phyloP scores from a whole-genome alignment of 2,888 invertebrate genomes.

The Liopterus haemorrhoidalis region DNA sequence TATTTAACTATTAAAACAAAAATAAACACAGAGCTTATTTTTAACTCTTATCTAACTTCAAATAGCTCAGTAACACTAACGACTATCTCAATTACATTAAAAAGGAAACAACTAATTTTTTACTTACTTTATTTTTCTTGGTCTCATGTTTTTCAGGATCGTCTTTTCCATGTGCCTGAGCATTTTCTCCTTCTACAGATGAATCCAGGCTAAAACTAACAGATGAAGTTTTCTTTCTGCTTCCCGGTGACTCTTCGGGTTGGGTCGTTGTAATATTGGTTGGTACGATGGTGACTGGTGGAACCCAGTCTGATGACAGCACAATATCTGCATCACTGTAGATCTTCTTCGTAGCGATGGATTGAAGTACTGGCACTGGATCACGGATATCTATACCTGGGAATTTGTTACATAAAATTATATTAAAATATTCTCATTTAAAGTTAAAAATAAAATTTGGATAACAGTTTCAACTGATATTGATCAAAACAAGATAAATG shows the following conservation, averaged over 20 bases:
- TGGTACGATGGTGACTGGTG: slow-evolving; percentile 74
- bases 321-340: slow-evolving; percentile 87
- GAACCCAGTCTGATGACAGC: slow-evolving; percentile 80
- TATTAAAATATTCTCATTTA: too few species aligned
- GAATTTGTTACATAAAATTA: too few species aligned
- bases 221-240: slow-evolving; percentile 63
- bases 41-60: too few species aligned
- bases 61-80: too few species aligned
- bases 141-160: slow-evolving; percentile 51
- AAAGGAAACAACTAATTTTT: slow-evolving; percentile 81
- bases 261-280: slow-evolving; percentile 57
- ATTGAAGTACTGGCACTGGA: slow-evolving; percentile 57
- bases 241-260: slow-evolving; percentile 41
- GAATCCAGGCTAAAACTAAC: slow-evolving; percentile 68
- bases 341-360: slow-evolving; percentile 62
- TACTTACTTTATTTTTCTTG: slow-evolving; percentile 55
- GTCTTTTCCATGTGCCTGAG: slow-evolving; percentile 47
- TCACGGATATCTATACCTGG: slow-evolving; percentile 85
- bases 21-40: background rate
- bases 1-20: slow-evolving; percentile 4
- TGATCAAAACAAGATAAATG: too few species aligned
- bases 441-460: too few species aligned
- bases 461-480: too few species aligned
- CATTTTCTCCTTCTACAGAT: slow-evolving; percentile 49
- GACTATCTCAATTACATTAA: too few species aligned